Evolutionary conservation across 2,888 invertebrate genomes (phyloP).

Genomic region (Sminthurides aquaticus): DNA sequence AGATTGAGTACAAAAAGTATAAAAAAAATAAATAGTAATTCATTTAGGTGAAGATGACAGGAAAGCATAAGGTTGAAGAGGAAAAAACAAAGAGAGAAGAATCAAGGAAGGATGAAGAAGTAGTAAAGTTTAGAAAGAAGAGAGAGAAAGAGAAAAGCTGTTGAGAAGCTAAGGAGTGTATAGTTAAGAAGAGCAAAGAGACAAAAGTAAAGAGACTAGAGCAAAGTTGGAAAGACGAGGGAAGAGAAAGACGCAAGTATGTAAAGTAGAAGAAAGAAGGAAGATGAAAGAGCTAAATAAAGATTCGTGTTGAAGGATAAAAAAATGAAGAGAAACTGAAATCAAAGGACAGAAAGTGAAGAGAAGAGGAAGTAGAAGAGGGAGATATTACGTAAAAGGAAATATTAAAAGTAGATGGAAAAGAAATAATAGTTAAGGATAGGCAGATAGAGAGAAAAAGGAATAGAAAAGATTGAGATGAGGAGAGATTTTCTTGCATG

Average conservation of each 20-base stretch:
- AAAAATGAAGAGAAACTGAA: background rate
- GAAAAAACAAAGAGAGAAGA: too few relatives aligned
- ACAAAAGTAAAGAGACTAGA: background rate
- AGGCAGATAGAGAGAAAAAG: too few relatives aligned
- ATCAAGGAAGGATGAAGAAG: background rate
- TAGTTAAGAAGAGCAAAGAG: background rate
- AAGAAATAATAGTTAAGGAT: too few relatives aligned
- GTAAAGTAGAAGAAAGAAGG: background rate
- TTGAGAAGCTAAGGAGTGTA: background rate
- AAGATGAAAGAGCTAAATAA: slow-evolving; percentile 2
- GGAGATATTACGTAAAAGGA: too few relatives aligned
- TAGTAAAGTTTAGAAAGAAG: background rate
- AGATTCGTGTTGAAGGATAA: background rate
- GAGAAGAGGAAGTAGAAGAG: background rate
- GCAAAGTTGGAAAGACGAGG: background rate
- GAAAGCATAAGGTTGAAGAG: too few relatives aligned
- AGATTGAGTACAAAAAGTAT: too few relatives aligned
- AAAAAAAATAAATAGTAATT: too few relatives aligned
- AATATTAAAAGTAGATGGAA: too few relatives aligned
- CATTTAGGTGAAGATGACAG: background rate
- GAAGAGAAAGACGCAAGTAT: background rate
- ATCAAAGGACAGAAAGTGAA: background rate
- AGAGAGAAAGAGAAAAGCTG: background rate
- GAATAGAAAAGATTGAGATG: too few relatives aligned
- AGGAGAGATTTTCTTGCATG: too few relatives aligned